Base-by-base conservation (phyloP, 1,140 invertebrate species). In the Nilaparvata lugens region DNA sequence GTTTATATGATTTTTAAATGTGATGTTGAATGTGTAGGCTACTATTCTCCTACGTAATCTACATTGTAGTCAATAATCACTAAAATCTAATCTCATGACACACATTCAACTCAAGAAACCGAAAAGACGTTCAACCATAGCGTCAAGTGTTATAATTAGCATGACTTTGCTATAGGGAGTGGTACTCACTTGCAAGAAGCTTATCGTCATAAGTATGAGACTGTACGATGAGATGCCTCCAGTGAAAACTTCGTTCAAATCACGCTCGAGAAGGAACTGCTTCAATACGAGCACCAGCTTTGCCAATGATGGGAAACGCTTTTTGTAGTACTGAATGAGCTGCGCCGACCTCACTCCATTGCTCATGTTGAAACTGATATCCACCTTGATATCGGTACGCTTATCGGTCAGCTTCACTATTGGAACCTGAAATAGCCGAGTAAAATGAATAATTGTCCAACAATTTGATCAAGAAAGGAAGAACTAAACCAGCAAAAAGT, bases 191-290 rank as follows among this genome's bases (percentile, higher is more conserved):
- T 97, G 94, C 62, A 98, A 80, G 77, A 98, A 99, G 79, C 93
- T 96, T 75, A 99, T 93, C 69, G 92, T 93, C 89, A 99, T 95
- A 58, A 99, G 84, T 74, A 98, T 97, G 64, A 99, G 84, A 72
- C 94, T 95, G 76, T 99, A 99, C 40, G 95, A 98, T 64, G 94
- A 95, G 69, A 99, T 97, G 72, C 97, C 97, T 66, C 97, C 95
- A 54, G 94, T 97, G 78, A 97, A 99, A 52, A 98, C 96, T 84
- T 98, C 95, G 78, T 98, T 98, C 67, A 99, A 83, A 80, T 97
- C 93, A 74, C 95, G 83, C 77, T 98, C 91, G 53, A 97, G 79
- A 58, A 98, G 83, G 79, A 97, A 98, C 78, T 98, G 95, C 78
- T 99, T 99, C 63, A 99, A 80, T 55, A 98, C 94, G 76, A 98